phyloP scores from a whole-genome alignment of 2,797 vertebrate species.

The Muscicapa comitata region DNA sequence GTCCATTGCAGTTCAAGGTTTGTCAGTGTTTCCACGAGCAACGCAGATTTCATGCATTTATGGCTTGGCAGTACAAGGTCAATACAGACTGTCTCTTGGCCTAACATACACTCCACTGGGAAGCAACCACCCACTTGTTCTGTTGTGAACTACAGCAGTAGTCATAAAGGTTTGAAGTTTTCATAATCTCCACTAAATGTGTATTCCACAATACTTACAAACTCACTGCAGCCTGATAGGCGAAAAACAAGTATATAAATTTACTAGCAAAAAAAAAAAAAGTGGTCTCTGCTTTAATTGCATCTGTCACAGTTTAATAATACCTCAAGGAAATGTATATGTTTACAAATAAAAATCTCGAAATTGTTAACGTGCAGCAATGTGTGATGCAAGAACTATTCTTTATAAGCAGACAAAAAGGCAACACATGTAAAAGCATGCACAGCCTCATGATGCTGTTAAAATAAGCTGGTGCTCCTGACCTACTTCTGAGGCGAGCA shows the following conservation, averaged over 20 bases:
- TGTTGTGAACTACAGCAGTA: not conserved
- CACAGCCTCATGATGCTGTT: not conserved
- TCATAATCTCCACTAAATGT: not conserved
- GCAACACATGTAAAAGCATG: not conserved
- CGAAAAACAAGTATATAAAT: not conserved
- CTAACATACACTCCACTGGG: not conserved
- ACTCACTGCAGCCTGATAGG: not conserved
- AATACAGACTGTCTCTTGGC: not conserved
- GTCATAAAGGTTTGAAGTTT: not conserved
- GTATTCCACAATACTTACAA: not conserved
- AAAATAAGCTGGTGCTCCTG: not conserved
- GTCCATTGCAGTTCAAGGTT: not conserved
- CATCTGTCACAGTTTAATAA: not conserved
- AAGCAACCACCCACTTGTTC: not conserved
- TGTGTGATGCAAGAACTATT: not conserved
- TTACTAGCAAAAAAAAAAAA: not conserved
- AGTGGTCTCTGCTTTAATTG: not conserved
- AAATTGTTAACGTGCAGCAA: not conserved
- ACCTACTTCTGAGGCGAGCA: not conserved
- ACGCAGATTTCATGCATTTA: constrained; percentile 18
- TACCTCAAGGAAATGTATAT: not conserved
- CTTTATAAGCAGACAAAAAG: not conserved
- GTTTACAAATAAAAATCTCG: not conserved
- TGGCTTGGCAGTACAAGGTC: constrained; percentile 24
- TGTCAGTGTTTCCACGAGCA: constrained; percentile 41